Base-by-base conservation (phyloP, 2,888 invertebrate species). In the Drosophila stalkeri region DNA sequence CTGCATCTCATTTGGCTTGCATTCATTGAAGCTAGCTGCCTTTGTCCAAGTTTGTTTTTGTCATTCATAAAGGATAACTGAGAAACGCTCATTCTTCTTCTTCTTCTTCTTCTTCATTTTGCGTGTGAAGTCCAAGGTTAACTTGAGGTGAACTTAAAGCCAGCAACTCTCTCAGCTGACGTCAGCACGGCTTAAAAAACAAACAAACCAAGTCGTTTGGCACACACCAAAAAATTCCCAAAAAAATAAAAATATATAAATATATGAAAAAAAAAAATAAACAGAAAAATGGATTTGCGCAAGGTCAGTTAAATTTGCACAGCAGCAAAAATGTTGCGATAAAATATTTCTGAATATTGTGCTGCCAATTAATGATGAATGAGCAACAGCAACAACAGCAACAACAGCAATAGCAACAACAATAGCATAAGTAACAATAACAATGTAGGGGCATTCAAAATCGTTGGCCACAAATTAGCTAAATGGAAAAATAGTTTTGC, bases 401-500 rank as follows among this genome's bases (percentile, higher is more conserved):
- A 63, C 55, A 72, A 47, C 52, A 62, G 61, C 64, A 68, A 20
- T 54, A 65, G 52, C 71, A 67, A 51, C 52, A 71, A 57, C 46
- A 55, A 55, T 39, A 57, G 54, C 47, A 64, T 68, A 77, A 54
- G n/a, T 23, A 39, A 27, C 55, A 55, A 20, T 56, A 74, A 77
- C 68, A 77, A 79, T 74, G 72, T 60, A 69, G 64, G 33, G 65
- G 75, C 71, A 81, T 80, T 79, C 65, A 72, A 77, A 80, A 71
- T 69, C 72, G 72, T 68, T 64, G 65, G 80, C 74, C 77, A 73
- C 81, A 75, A 87, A 87, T 87, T 83, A 87, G 89, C 82, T 87
- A 87, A 89, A 83, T 83, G 89, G 86, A 89, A 85, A 89, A 87
- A 87, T 87, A 80, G 86, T 87, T 86, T 77, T 72, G 81, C 74